Conservation (phyloP, 2,888 invertebrate genomes). For the Caenorhabditis sp. region DNA sequence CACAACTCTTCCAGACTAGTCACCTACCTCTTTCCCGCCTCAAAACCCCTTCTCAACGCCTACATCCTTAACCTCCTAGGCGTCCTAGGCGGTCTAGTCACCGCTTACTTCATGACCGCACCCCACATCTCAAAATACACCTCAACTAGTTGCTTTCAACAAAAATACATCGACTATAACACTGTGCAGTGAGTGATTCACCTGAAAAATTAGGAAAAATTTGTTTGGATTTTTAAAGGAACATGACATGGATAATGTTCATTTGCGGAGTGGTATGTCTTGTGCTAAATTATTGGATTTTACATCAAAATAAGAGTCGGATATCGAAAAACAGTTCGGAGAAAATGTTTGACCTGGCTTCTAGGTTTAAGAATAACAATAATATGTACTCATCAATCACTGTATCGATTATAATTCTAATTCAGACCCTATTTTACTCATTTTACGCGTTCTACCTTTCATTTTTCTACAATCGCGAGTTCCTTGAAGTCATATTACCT, state of each 20-base stretch:
- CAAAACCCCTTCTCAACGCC: constrained; percentile 12
- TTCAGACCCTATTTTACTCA: constrained; percentile 21
- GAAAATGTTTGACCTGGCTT: constrained; percentile 15
- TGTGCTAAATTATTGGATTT: constrained; percentile 17
- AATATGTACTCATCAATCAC: constrained; percentile 19
- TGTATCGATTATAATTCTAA: constrained; percentile 22
- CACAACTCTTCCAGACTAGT: constrained; percentile 23
- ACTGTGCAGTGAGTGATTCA: neutral
- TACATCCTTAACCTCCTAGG: constrained; percentile 10
- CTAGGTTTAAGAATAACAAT: constrained; percentile 15
- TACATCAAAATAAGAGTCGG: constrained; percentile 10
- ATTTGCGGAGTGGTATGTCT: constrained; percentile 15
- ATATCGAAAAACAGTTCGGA: constrained; percentile 3
- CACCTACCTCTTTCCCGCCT: too few species aligned
- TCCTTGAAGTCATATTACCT: neutral
- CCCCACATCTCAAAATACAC: neutral
- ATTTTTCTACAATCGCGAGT: neutral
- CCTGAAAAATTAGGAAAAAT: neutral
- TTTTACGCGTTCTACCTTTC: constrained; percentile 5
- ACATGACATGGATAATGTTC: constrained; percentile 15
- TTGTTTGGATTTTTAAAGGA: constrained; percentile 10
- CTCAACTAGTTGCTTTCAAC: constrained; percentile 25
- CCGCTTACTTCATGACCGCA: constrained; percentile 5
- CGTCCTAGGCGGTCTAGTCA: constrained; percentile 10
- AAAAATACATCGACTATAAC: constrained; percentile 15